Evolutionary conservation across 30 jellyfish, hydroid and myxozoan genomes (phyloP).

Genomic region (Pelagia noctiluca): DNA sequence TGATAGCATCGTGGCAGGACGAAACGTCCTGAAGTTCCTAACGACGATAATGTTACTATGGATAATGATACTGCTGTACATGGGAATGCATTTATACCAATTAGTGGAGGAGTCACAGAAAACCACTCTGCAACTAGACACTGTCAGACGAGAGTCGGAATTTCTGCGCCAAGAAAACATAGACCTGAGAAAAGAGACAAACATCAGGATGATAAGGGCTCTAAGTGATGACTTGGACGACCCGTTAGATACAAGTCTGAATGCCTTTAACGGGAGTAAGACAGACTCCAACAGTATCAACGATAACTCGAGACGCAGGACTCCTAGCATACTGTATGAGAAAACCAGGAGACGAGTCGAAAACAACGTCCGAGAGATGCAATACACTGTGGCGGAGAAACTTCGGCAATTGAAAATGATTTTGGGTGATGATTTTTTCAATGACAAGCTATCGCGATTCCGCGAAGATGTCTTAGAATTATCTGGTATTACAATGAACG

Average conservation of each 20-base stretch:
- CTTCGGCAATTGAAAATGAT: conserved; percentile 38
- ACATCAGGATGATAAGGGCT: conserved; percentile 64
- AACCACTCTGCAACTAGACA: conserved; percentile 57
- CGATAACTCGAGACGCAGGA: conserved; percentile 16
- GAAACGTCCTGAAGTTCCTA: conserved; percentile 64
- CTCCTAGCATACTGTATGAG: conserved; percentile 76
- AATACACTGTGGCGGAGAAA: conserved; percentile 70
- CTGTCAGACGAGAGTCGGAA: conserved; percentile 49
- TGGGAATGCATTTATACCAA: conserved; percentile 88
- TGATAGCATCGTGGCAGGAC: conserved; percentile 49
- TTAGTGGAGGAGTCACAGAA: conserved; percentile 92
- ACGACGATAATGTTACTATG: conserved; percentile 74
- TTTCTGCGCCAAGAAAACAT: conserved; percentile 72
- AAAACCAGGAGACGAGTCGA: conserved; percentile 70
- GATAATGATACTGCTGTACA: conserved; percentile 77
- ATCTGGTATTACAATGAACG: conserved; percentile 71
- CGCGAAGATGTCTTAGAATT: conserved; percentile 59
- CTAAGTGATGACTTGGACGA: conserved; percentile 52
- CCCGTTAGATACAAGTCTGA: conserved; percentile 5
- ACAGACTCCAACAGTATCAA: not conserved
- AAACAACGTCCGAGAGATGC: conserved; percentile 82
- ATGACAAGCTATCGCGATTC: conserved; percentile 35
- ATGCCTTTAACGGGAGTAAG: not conserved
- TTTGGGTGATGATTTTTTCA: conserved; percentile 46
- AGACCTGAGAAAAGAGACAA: conserved; percentile 56